These are phyloP conservation scores for Caenorhabditis zanzibari DNA, from an alignment of 2,888 invertebrate genomes.

Conservation along the genomic window DNA sequence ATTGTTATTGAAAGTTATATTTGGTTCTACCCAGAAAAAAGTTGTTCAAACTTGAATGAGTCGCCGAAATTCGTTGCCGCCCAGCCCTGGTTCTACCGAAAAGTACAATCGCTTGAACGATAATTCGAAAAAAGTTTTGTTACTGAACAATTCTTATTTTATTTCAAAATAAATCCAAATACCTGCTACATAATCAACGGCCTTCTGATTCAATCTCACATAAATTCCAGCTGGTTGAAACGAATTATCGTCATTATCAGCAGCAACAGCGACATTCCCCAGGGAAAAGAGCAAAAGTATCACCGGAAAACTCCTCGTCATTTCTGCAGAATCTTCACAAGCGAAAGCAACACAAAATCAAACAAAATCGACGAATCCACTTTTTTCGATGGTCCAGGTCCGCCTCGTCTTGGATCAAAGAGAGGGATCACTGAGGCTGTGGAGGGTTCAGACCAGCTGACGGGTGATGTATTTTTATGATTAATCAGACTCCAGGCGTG, in stretches of 20 bases:
- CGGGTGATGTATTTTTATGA: slow-evolving; percentile 58
- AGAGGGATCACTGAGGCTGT: not conserved
- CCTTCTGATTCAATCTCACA: slow-evolving; percentile 71
- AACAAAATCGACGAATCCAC: slow-evolving; percentile 10
- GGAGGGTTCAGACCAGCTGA: slow-evolving; percentile 53
- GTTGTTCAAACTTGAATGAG: no score
- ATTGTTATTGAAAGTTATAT: no score
- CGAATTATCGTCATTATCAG: slow-evolving; percentile 1
- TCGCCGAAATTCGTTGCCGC: no score
- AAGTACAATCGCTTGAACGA: no score
- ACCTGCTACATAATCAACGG: slow-evolving; percentile 73
- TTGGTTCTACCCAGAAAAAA: no score
- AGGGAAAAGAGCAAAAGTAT: not conserved
- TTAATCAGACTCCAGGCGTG: slow-evolving; percentile 57
- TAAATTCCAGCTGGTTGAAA: slow-evolving; percentile 69
- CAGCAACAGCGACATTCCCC: slow-evolving; percentile 15
- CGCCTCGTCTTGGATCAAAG: slow-evolving; percentile 16
- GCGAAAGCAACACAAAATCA: slow-evolving; percentile 2
- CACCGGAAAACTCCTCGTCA: slow-evolving; percentile 8
- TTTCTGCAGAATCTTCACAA: slow-evolving; percentile 23
- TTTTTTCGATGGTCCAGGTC: slow-evolving; percentile 19
- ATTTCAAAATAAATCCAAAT: not conserved
- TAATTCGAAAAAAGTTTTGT: no score
- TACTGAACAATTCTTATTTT: no score
- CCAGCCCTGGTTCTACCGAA: no score